Base-by-base conservation (phyloP, 1,140 invertebrate genomes). In the Yoshiicerus persimilis region DNA sequence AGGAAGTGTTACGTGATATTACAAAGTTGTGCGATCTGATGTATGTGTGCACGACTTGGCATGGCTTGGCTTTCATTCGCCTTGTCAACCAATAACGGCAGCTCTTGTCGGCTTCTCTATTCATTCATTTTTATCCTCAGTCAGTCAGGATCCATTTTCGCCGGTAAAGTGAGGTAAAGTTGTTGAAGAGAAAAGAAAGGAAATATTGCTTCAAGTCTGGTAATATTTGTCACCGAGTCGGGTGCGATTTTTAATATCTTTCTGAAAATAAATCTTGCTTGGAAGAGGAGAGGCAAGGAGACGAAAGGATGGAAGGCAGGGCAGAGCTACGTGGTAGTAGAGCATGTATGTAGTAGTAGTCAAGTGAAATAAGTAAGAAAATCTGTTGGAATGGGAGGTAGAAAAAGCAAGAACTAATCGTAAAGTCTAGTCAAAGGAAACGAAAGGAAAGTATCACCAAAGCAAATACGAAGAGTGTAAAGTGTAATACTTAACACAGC, bases 161-260 rank as follows among this genome's bases (percentile, higher is more conserved):
- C 83, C 47, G 13, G 38, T 84, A 62, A 41, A 84, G 83, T 34
- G 41, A 84, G 34, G 32, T 83, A 83, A 83, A 84, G 83, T 84
- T 47, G 83, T 84, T n/a, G 39, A 84, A 84, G 75, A 80, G 75
- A 38, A 80, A 80, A 80, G 75, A 80, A 80, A 80, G 75, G 32
- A 80, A 80, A 80, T 80, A 36, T 80, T 80, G 75, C 75, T 80
- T 80, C 75, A 84, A 84, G 41, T 75, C 39, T 80, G 39, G 86
- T 47, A 87, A 87, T 87, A 87, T 87, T 87, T 87, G 86, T 87
- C 86, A 87, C 86, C 39, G 34, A 32, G 38, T 86, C 47, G 39
- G 86, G 86, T 87, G 56, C 41, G 86, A 87, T 87, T 87, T 87
- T 87, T 87, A 87, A 87, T 87, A 87, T 87, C 86, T 47, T 84